Conservation (phyloP, 1,140 invertebrate genomes). For the Brachionus sp. region DNA sequence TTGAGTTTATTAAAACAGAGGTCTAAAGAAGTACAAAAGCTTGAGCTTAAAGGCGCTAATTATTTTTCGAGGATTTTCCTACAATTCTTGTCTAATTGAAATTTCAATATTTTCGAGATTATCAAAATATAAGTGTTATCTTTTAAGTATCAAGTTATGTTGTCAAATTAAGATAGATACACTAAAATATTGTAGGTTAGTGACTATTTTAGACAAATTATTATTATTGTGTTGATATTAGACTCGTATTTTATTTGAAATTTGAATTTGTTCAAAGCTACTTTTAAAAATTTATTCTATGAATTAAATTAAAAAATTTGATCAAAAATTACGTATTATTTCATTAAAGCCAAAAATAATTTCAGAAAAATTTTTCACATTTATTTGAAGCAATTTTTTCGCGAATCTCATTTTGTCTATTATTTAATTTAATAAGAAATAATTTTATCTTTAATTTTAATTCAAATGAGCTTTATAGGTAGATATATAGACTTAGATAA, state of each 20-base stretch:
- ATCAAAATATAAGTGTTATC: not conserved
- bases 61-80: not conserved
- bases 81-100: not conserved
- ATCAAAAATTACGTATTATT: not conserved
- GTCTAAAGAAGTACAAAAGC: not conserved
- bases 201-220: not conserved
- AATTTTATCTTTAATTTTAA: not conserved
- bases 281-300: not conserved
- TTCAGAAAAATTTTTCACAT: too few species aligned
- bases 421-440: too few species aligned
- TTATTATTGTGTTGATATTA: not conserved
- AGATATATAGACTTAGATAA: not conserved
- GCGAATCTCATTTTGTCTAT: too few species aligned
- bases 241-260: not conserved
- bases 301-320: not conserved
- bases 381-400: too few species aligned
- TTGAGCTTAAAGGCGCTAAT: slow-evolving; percentile 4
- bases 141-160: not conserved
- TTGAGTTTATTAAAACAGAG: slow-evolving; percentile 19
- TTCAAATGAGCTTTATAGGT: not conserved
- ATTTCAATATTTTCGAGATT: slow-evolving; percentile 7
- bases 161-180: not conserved
- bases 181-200: not conserved
- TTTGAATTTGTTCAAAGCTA: not conserved
- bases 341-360: too few species aligned